These are phyloP conservation scores for Drosophila pegasa DNA, from an alignment of 2,888 invertebrate species.

Conservation along the genomic window DNA sequence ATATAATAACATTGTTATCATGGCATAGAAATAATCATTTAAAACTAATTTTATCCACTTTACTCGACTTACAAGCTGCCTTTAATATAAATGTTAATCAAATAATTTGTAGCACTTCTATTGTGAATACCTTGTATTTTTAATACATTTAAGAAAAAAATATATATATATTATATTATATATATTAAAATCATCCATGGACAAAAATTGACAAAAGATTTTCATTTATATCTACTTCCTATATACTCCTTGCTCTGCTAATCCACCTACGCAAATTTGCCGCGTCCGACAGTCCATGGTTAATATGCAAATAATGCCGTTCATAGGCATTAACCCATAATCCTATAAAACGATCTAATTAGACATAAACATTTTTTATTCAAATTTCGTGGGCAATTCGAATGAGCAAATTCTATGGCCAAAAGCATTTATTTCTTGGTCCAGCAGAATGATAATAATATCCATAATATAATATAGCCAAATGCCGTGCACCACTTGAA, in stretches of 20 bases:
- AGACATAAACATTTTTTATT: constrained; percentile 50
- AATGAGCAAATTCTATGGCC: background rate
- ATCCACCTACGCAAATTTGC: background rate
- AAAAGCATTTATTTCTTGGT: constrained; percentile 8
- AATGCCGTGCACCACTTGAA: constrained; percentile 15
- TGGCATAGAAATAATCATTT: no score
- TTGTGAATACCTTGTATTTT: no score
- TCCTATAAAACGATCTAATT: constrained; percentile 49
- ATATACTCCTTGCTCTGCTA: background rate
- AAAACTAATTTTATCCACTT: no score
- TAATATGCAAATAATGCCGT: background rate
- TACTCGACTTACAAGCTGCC: no score
- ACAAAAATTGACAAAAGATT: no score
- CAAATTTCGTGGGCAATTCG: constrained; percentile 63
- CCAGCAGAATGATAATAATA: constrained; percentile 41
- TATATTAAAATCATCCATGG: no score
- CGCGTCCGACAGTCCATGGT: background rate
- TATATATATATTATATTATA: no score
- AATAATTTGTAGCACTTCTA: no score
- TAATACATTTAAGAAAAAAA: no score
- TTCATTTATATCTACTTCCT: background rate
- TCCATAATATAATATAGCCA: constrained; percentile 41
- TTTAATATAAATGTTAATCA: no score
- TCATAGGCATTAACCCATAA: constrained; percentile 1
- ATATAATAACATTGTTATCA: no score